phyloP scores from a whole-genome alignment of 2,113 vertebrate genomes.

The Thamnophis sirtalis region DNA sequence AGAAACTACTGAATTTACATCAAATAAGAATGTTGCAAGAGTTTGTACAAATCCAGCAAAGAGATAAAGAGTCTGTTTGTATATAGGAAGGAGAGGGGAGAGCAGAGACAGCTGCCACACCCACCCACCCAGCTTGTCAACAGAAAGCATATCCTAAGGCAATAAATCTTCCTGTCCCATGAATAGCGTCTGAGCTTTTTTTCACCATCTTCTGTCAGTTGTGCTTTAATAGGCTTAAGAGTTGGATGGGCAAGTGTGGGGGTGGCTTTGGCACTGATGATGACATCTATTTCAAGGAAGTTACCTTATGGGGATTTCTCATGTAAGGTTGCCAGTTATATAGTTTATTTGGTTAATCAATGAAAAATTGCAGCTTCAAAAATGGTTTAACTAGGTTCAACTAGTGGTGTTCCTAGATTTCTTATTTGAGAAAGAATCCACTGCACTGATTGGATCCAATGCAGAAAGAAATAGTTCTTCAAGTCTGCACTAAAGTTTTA shows the following conservation, averaged over 20 bases:
- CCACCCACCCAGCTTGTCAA: conserved; percentile 60
- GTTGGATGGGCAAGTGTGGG: conserved; percentile 16
- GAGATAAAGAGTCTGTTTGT: conserved; percentile 35
- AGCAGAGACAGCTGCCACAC: conserved; percentile 71
- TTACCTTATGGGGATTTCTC: conserved; percentile 75
- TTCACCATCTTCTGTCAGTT: conserved; percentile 74
- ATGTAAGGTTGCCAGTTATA: conserved; percentile 62
- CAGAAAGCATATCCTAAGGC: conserved; percentile 64
- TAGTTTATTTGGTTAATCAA: conserved; percentile 37
- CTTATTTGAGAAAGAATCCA: not conserved
- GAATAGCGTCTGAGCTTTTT: conserved; percentile 69
- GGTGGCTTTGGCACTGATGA: conserved; percentile 66
- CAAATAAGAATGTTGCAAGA: conserved; percentile 54
- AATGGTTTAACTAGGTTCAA: not conserved
- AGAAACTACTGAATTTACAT: conserved; percentile 62
- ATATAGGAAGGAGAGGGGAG: conserved; percentile 28
- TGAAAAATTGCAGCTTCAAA: not conserved
- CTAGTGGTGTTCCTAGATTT: not conserved
- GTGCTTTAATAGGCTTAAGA: conserved; percentile 67
- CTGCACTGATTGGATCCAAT: conserved; percentile 3
- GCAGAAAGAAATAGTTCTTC: conserved; percentile 29
- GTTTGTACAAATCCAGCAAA: conserved; percentile 69
- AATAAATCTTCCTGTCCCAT: conserved; percentile 71
- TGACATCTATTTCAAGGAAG: conserved; percentile 81
- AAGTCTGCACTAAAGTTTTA: conserved; percentile 19